Conservation (phyloP, 2,888 invertebrate genomes). For the Protophormia terraenovae region DNA sequence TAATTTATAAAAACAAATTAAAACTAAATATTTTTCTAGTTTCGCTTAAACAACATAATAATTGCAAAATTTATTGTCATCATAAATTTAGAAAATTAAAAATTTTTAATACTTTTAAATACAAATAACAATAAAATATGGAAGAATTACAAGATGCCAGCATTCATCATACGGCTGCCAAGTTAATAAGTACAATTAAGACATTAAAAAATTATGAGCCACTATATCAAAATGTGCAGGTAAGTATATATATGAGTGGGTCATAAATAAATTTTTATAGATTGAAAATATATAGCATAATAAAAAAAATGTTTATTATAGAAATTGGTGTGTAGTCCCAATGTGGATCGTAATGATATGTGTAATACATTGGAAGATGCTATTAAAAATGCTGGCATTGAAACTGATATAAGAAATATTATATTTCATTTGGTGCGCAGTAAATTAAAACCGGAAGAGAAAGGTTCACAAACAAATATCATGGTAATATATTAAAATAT, state of each 20-base stretch:
- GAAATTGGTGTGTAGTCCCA: conserved; percentile 90
- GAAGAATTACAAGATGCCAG: conserved; percentile 81
- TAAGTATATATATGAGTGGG: conserved; percentile 76
- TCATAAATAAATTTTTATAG: too few relatives aligned
- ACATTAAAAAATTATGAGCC: conserved; percentile 88
- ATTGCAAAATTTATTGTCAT: neutral
- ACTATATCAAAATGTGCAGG: conserved; percentile 91
- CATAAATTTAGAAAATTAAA: neutral
- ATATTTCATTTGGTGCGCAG: conserved; percentile 91
- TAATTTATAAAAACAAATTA: neutral
- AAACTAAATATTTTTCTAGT: neutral
- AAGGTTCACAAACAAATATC: conserved; percentile 71
- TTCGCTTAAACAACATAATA: neutral
- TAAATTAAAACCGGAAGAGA: conserved; percentile 79
- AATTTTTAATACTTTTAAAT: neutral
- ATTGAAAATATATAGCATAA: too few relatives aligned
- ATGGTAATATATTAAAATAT: conserved; percentile 38
- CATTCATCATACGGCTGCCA: conserved; percentile 88
- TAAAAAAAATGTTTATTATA: conserved; percentile 79
- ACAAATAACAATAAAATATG: conserved; percentile 72
- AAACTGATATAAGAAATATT: conserved; percentile 91
- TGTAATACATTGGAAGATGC: conserved; percentile 88
- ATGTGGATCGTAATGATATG: conserved; percentile 89
- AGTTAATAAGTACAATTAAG: conserved; percentile 90
- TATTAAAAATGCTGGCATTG: conserved; percentile 89